These are phyloP conservation scores for Elymnias hypermnestra DNA, from an alignment of 1,140 invertebrate genomes.

Conservation along the genomic window DNA sequence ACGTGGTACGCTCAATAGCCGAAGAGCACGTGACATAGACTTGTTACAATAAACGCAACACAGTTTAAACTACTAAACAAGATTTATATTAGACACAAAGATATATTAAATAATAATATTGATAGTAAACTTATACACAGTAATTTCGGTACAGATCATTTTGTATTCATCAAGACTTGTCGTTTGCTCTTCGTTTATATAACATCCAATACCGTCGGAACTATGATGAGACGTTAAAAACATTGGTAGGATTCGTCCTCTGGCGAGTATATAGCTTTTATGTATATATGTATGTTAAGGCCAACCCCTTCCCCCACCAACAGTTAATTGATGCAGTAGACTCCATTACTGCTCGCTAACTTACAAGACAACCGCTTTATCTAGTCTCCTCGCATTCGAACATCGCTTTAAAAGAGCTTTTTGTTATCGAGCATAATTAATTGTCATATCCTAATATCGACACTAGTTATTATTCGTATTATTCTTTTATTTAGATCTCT, in stretches of 20 bases:
- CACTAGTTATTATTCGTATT: slow-evolving; percentile 73
- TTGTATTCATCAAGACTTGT: too few relatives aligned
- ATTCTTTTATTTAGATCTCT: slow-evolving; percentile 74
- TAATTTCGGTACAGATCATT: too few relatives aligned
- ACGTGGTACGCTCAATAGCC: neutral
- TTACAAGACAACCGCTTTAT: slow-evolving; percentile 62
- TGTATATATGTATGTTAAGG: slow-evolving; percentile 55
- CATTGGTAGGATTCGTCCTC: slow-evolving; percentile 32
- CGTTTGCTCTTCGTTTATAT: neutral
- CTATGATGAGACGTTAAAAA: neutral
- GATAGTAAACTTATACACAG: too few relatives aligned
- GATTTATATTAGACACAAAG: too few relatives aligned
- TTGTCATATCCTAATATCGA: slow-evolving; percentile 67
- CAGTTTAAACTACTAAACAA: too few relatives aligned
- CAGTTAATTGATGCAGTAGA: slow-evolving; percentile 74
- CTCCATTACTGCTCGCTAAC: slow-evolving; percentile 58
- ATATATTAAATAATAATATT: too few relatives aligned
- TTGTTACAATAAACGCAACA: too few relatives aligned
- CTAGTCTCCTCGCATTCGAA: slow-evolving; percentile 72
- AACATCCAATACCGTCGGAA: slow-evolving; percentile 1
- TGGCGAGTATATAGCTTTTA: slow-evolving; percentile 35
- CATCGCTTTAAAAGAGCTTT: slow-evolving; percentile 58
- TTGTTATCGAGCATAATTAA: slow-evolving; percentile 70
- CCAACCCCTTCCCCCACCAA: slow-evolving; percentile 48
- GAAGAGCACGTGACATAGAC: neutral